Evolutionary conservation across 2,797 vertebrate species (phyloP), one percentile per base, ranked within the genome.

Genomic region (Triplophysa yarkandensis): DNA sequence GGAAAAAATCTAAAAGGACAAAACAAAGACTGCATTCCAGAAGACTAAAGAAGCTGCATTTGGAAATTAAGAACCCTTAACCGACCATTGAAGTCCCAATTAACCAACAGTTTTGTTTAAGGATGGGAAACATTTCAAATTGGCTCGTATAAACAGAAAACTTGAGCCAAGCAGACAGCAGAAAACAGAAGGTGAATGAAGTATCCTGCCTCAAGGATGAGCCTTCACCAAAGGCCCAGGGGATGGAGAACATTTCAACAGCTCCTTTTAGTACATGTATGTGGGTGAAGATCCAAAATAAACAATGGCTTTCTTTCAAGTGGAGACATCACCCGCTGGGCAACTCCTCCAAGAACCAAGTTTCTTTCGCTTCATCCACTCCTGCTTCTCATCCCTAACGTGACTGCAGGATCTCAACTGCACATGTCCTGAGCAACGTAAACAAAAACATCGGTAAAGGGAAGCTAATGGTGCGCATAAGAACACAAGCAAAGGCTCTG

Each of bases 301-400:
- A 87, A 84, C 81, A 84, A 60, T 66, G 65, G 64, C 39, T 66
- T 63, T 62, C 78, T 83, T 85, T 52, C 80, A 77, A 83, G 82
- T 48, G 50, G 52, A 80, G 58, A 28, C 63, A 76, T 80, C 57
- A n/a, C 55, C 41, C 79, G 62, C 46, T 50, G 77, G 83, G 81
- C 71, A 82, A 65, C 75, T 65, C 44, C 52, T 52, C 58, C 21
- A 58, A 61, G 36, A 19, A n/a, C 27, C 10, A 60, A 34, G 16
- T 39, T 67, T 46, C 63, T 32, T 27, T 71, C 46, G 32, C 60
- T 17, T 62, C 30, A 44, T 32, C 48, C 43, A 25, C 34, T 3
- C 10, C 27, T 61, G 6, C 23, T 19, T 2, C 28, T 43, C 28
- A 8, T 8, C 48, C 25, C 52, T 57, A 19, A 44, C 27, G 4